Conservation (phyloP, 2,113 vertebrate genomes). For the Lathamus discolor region DNA sequence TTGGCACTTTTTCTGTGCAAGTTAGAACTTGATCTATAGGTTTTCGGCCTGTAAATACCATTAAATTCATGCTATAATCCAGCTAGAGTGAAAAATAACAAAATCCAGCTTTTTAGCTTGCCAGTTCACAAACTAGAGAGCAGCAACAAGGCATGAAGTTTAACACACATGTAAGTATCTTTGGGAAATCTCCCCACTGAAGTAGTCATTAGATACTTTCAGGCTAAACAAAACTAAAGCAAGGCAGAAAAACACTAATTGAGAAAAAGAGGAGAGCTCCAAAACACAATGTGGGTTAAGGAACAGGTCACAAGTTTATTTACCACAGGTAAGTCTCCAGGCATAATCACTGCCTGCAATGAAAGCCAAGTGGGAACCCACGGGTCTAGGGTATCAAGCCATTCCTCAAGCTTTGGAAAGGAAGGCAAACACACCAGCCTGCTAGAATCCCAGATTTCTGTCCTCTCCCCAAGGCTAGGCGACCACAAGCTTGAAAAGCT, state of each 20-base stretch:
- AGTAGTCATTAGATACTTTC: neutral
- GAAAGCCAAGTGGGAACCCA: neutral
- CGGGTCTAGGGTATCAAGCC: rapidly evolving
- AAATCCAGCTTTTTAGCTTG: neutral
- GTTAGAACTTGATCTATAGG: neutral
- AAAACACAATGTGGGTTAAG: neutral
- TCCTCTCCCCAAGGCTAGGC: neutral
- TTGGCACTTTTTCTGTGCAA: neutral
- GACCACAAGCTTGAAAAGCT: neutral
- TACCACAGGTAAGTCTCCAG: neutral
- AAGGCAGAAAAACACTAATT: neutral
- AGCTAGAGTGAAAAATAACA: neutral
- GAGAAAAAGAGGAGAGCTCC: neutral
- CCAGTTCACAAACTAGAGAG: neutral
- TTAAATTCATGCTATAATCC: neutral
- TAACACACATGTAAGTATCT: neutral
- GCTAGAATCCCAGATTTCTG: neutral
- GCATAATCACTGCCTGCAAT: neutral
- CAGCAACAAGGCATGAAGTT: neutral
- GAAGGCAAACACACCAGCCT: neutral
- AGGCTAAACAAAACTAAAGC: neutral
- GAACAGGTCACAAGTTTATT: neutral
- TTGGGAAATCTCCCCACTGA: neutral
- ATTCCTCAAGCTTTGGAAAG: neutral
- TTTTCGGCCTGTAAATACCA: neutral